Base-by-base conservation (phyloP, 1,140 invertebrate genomes). In the Bombus huntii region DNA sequence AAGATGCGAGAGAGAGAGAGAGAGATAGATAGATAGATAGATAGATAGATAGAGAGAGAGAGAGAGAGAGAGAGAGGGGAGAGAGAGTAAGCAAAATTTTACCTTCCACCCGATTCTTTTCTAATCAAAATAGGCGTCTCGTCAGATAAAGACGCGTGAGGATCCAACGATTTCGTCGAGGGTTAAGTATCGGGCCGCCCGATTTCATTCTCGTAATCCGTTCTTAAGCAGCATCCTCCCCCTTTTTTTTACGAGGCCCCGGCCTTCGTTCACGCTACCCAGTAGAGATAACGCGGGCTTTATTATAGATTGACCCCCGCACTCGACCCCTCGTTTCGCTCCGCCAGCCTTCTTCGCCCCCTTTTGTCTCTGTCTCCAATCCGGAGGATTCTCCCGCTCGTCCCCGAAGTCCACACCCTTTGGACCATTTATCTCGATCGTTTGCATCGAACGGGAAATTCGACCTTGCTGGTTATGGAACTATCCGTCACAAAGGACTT, bases 221-320 rank as follows among this genome's bases (percentile, higher is more conserved):
- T 94, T 95, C 94, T 95, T 94, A 93, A 94, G 93, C 92, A 93
- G 92, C 90, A 90, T 93, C 91, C 89, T 88, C 82, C 62, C 77
- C 71, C 93, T 92, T 91, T 93, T 93, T 95, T 95, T 95, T 95
- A 95, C 93, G 94, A 94, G 91, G 83, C 89, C 83, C 86, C 66
- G 87, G 85, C 85, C 91, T 93, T 92, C 91, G 92, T 94, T 94
- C 92, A 92, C 93, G 93, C 94, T 93, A 94, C 87, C 87, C 90
- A 86, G 68, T 78, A 82, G 89, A 94, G 93, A 95, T 94, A 94
- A 93, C 90, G 91, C 92, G 89, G 91, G 93, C 93, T 94, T 94
- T 94, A 95, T 95, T 94, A 94, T 95, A 95, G 94, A 95, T 95
- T 94, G 94, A 94, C 94, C 94, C 91, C 92, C 92, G 71, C 89